phyloP scores from a whole-genome alignment of 1,140 invertebrate genomes.

The Ladona fulva region DNA sequence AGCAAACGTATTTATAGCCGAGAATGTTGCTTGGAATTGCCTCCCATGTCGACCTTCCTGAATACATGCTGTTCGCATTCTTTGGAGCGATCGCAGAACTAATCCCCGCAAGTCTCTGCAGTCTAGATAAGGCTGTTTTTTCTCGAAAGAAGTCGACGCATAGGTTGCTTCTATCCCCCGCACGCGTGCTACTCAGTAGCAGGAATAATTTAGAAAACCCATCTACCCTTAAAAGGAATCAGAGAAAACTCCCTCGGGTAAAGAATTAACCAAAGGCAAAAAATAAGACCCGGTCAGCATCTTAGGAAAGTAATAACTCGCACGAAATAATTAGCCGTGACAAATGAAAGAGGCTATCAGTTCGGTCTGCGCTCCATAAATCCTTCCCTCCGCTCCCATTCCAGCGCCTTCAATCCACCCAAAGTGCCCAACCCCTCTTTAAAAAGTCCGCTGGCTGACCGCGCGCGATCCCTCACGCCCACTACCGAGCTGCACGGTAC shows the following conservation, averaged over 20 bases:
- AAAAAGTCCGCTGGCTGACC: neutral
- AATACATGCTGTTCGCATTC: too few species aligned
- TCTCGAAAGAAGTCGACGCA: too few species aligned
- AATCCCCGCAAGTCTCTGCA: too few species aligned
- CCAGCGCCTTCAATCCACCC: neutral
- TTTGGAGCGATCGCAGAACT: too few species aligned
- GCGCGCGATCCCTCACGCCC: neutral
- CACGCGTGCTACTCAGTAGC: too few species aligned
- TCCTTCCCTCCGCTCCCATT: neutral
- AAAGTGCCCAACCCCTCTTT: neutral
- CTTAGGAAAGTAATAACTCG: constrained; percentile 1
- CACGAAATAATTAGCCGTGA: constrained; percentile 5
- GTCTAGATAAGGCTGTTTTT: too few species aligned
- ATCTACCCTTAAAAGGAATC: neutral
- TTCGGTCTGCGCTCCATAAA: constrained; percentile 3
- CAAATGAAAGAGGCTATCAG: constrained; percentile 5
- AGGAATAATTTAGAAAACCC: neutral
- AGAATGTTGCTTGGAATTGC: too few species aligned
- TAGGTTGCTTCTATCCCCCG: too few species aligned
- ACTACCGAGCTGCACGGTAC: neutral
- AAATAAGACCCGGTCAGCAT: neutral
- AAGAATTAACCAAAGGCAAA: neutral
- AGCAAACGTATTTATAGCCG: too few species aligned
- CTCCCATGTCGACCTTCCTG: too few species aligned
- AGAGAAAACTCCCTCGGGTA: neutral